These are phyloP conservation scores for Cecidostiba fungosa DNA, from an alignment of 2,888 invertebrate genomes.

Conservation along the genomic window DNA sequence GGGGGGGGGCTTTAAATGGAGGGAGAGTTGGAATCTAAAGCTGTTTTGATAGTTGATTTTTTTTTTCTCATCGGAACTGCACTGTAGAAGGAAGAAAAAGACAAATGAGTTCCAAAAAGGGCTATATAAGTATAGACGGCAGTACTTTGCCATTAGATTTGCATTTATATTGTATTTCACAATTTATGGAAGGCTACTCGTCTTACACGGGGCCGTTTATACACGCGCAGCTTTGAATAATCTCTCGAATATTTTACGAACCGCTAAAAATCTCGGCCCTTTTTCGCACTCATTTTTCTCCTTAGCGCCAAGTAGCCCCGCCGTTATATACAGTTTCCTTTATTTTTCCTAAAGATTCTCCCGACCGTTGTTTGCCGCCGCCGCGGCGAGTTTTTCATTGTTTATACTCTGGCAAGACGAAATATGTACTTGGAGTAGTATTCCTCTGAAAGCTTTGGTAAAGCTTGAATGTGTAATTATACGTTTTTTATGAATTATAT, in stretches of 20 bases:
- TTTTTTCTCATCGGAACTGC: background rate
- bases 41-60: background rate
- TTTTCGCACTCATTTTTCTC: conserved; percentile 26
- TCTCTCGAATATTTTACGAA: conserved; percentile 55
- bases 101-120: conserved; percentile 3
- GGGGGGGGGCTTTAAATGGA: background rate
- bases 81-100: background rate
- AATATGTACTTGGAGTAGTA: background rate
- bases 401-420: background rate
- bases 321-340: background rate
- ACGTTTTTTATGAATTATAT: no score
- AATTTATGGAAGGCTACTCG: conserved; percentile 74
- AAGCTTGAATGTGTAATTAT: background rate
- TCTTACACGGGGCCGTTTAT: conserved; percentile 62
- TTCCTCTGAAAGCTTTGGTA: background rate
- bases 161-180: conserved; percentile 76
- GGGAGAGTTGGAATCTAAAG: background rate
- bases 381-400: conserved; percentile 5
- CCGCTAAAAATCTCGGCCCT: conserved; percentile 43
- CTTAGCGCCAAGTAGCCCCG: background rate
- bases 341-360: background rate
- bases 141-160: conserved; percentile 71
- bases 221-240: conserved; percentile 50
- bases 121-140: background rate
- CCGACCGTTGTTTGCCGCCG: background rate